Evolutionary conservation across 2,797 vertebrate genomes (phyloP), one percentile per base, ranked within the genome.

Genomic region (Galaxias olidus): DNA sequence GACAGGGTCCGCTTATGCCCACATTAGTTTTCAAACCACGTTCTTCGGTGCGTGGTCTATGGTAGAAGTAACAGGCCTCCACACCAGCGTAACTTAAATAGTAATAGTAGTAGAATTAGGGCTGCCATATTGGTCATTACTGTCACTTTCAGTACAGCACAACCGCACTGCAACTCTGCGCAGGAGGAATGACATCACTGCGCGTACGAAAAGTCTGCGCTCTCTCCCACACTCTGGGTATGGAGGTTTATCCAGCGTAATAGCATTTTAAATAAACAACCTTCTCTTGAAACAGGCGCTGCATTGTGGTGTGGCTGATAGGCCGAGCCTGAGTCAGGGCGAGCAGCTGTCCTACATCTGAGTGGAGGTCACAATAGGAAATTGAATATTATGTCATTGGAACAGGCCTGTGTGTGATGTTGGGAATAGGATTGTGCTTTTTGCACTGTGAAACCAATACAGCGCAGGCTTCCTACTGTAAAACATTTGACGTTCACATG

Each of bases 241-340:
- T 75, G 56, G 68, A 74, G 72, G 75, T 74, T 82, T 85, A 80
- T 81, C 60, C 76, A 75, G 63, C 65, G 63, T 80, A 81, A 84
- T 74, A 75, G 69, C 74, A 70, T 80, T 85, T 80, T 72, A 81
- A 78, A 88, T 86, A 82, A 87, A 83, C 77, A 79, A 63, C 8
- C 55, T 67, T 71, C 57, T 71, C 62, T 60, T 77, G 74, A 73
- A 85, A 77, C 73, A 70, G 68, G 74, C 67, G 61, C 55, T 51
- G 71, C 75, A 77, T 80, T 84, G 81, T 81, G 77, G 66, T 77
- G 71, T 71, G 71, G 73, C 74, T 77, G 65, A 80, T 76, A 67
- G 71, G 63, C 68, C 50, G 30, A 48, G 47, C 61, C 68, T 50
- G 59, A 69, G 46, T 74, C 76, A 71, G 70, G 61, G 45, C 69